phyloP scores from a whole-genome alignment of 2,888 invertebrate genomes.

The Apamea crenata region DNA sequence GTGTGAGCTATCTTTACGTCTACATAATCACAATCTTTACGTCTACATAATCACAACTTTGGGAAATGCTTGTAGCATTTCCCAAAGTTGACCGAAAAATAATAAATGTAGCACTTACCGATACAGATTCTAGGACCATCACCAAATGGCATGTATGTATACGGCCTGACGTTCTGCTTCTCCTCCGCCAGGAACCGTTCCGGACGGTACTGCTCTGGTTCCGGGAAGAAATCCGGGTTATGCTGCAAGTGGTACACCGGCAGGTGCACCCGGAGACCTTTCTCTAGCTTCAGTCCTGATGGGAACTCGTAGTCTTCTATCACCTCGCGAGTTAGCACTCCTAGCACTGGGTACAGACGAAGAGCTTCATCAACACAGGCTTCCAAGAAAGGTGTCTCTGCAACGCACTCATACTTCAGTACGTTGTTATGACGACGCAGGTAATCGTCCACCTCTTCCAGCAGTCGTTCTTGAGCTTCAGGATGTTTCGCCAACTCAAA shows the following conservation, averaged over 20 bases:
- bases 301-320: conserved; percentile 78
- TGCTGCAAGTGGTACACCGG: conserved; percentile 79
- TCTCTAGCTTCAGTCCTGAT: conserved; percentile 75
- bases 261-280: conserved; percentile 79
- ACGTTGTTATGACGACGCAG: conserved; percentile 69
- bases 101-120: conserved; percentile 73
- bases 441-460: conserved; percentile 75
- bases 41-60: too few species aligned
- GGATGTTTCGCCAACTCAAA: conserved; percentile 77
- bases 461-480: conserved; percentile 68
- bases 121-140: conserved; percentile 83
- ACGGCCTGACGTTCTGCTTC: conserved; percentile 74
- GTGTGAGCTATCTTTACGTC: not conserved
- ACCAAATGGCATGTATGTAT: conserved; percentile 82
- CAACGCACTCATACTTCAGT: conserved; percentile 72
- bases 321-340: conserved; percentile 78
- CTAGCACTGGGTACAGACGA: conserved; percentile 79
- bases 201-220: conserved; percentile 78
- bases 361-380: conserved; percentile 78
- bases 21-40: not conserved
- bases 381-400: conserved; percentile 73
- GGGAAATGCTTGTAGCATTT: too few species aligned
- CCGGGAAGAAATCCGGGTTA: conserved; percentile 77
- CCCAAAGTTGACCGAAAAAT: not conserved
- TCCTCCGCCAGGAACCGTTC: conserved; percentile 78